Base-by-base conservation (phyloP, 2,888 invertebrate genomes). In the Cosmia trapezina region DNA sequence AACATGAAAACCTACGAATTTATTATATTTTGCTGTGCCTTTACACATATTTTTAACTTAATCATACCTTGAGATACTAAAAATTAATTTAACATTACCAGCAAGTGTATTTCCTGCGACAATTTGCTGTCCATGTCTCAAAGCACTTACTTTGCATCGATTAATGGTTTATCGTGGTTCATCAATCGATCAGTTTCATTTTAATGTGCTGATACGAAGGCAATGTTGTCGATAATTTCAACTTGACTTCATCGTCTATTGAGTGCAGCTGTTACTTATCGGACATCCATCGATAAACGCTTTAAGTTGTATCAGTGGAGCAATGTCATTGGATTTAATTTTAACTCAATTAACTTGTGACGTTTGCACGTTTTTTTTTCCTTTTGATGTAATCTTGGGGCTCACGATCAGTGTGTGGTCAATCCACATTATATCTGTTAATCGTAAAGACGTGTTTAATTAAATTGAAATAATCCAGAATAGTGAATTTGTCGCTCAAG, bases 131-230 rank as follows among this genome's bases (percentile, higher is more conserved):
- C 61, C 61, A 75, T 63, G 69, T 79, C 69, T 73, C 53, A 57
- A 64, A 75, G 77, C 82, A 79, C 82, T 84, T 84, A 86, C 73
- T 76, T 59, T 76, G 69, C 70, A 79, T 84, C 78, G 72, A 81
- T 86, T 84, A 81, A 74, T 71, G 70, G 60, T 75, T 84, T 86
- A 84, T 84, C 86, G 77, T 69, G 56, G 69, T 81, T 82, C 70
- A 80, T 80, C 83, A 76, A 86, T 86, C 85, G 86, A 86, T 86
- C 76, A 79, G 77, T 73, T 78, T 81, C 62, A 76, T 83, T 85
- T 87, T 83, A 76, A 78, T 78, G 73, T 85, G 76, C 72, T 65
- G 83, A 85, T 79, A 83, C 76, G 71, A 71, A 73, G 70, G 84
- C 70, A 73, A 75, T 78, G 74, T 82, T 68, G 72, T 83, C 80